A percentile compares a stretch with the other conserved stretches of the same genome.
Evolutionary conservation across 2,113 vertebrate species (phyloP).

Genomic region (Brienomyrus brachyistius): DNA sequence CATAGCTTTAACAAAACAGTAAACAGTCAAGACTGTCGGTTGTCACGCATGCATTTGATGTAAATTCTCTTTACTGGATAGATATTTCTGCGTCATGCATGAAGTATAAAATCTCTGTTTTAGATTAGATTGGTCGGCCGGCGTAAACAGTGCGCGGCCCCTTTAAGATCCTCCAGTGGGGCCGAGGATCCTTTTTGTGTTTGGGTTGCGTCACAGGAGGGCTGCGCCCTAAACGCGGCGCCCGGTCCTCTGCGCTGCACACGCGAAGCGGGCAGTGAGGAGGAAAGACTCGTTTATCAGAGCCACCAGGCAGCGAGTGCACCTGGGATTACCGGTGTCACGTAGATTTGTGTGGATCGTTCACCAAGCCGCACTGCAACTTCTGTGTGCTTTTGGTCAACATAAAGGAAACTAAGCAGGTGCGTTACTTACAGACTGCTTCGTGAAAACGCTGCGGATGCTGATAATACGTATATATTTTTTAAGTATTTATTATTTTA

Average conservation of each 20-base stretch:
- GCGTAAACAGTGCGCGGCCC: not conserved
- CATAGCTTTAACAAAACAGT: not conserved
- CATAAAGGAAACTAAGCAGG: not conserved
- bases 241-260: not conserved
- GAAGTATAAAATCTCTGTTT: not conserved
- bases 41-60: not conserved
- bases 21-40: not conserved
- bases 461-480: not conserved
- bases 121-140: not conserved
- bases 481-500: not conserved
- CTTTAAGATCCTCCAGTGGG: conserved; percentile 5
- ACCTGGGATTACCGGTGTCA: conserved; percentile 1
- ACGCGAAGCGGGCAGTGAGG: not conserved
- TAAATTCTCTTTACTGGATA: not conserved
- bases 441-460: not conserved
- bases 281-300: not conserved
- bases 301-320: not conserved
- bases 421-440: not conserved
- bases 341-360: not conserved
- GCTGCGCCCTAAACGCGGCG: not conserved
- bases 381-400: not conserved
- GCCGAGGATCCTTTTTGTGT: not conserved
- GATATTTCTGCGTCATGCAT: not conserved
- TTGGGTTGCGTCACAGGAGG: conserved; percentile 3
- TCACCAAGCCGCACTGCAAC: not conserved